phyloP scores from a whole-genome alignment of 53 echinoderm and acorn worm species.

The Hippasteria phrygiana region DNA sequence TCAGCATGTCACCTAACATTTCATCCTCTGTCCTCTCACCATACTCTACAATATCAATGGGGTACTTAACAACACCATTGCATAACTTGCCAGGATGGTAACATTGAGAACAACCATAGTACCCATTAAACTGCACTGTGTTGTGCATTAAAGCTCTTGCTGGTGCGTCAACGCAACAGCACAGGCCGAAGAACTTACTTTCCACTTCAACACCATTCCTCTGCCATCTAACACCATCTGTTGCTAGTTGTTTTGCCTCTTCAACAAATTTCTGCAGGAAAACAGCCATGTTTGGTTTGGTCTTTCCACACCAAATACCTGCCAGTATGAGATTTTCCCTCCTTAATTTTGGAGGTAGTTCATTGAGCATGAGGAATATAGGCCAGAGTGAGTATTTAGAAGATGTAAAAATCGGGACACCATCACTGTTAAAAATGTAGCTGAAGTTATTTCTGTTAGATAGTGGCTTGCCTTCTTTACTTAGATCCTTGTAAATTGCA shows the following conservation, averaged over 20 bases:
- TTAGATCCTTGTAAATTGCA: too few species aligned
- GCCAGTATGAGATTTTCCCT: constrained; percentile 53
- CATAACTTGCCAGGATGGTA: constrained; percentile 65
- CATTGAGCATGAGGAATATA: constrained; percentile 65
- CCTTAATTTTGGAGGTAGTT: constrained; percentile 58
- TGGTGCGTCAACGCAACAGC: constrained; percentile 71
- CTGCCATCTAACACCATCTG: constrained; percentile 62
- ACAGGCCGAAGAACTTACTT: constrained; percentile 64
- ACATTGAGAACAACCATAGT: constrained; percentile 58
- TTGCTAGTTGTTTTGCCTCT: constrained; percentile 63
- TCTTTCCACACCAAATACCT: constrained; percentile 70
- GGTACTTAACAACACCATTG: constrained; percentile 59
- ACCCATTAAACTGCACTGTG: constrained; percentile 67
- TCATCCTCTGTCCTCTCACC: constrained; percentile 64
- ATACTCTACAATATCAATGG: constrained; percentile 67
- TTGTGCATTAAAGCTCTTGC: constrained; percentile 68
- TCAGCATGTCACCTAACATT: constrained; percentile 59
- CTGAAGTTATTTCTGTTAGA: constrained; percentile 48
- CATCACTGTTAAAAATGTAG: constrained; percentile 64
- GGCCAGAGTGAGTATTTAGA: constrained; percentile 71
- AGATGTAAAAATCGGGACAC: constrained; percentile 46
- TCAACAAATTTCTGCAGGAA: constrained; percentile 66
- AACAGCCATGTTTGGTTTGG: constrained; percentile 51
- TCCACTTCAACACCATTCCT: constrained; percentile 17
- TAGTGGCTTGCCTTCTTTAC: constrained; percentile 60